phyloP scores from a whole-genome alignment of 2,888 invertebrate genomes.

The Amphimallon solstitiale region DNA sequence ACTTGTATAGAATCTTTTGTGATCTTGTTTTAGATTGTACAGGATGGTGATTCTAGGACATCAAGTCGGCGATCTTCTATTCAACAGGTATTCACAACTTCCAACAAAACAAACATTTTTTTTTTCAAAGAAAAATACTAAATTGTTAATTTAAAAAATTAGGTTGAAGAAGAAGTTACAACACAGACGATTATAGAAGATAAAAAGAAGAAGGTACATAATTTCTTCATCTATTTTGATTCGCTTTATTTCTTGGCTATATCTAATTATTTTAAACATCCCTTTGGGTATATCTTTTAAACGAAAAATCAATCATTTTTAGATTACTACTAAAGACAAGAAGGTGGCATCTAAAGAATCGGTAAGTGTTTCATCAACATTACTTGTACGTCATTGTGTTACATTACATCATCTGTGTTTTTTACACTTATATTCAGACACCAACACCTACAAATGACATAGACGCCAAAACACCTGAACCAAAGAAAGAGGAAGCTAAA shows the following conservation, averaged over 20 bases:
- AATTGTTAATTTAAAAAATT: constrained; percentile 36
- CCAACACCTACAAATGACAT: constrained; percentile 50
- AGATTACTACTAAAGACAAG: constrained; percentile 51
- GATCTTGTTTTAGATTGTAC: constrained; percentile 50
- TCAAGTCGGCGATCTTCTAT: constrained; percentile 60
- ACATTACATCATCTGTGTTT: neutral
- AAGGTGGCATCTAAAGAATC: constrained; percentile 57
- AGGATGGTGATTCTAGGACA: constrained; percentile 59
- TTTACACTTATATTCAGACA: constrained; percentile 41
- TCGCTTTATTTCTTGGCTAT: constrained; percentile 6
- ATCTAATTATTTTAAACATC: constrained; percentile 3
- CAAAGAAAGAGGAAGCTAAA: constrained; percentile 52
- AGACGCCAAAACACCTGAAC: constrained; percentile 41
- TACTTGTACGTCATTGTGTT: neutral
- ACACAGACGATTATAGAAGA: constrained; percentile 64
- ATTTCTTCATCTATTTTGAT: constrained; percentile 24
- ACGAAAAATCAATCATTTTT: constrained; percentile 40
- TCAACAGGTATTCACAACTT: constrained; percentile 51
- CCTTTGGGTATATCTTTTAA: constrained; percentile 17
- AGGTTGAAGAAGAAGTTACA: constrained; percentile 63
- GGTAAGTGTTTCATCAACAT: constrained; percentile 53
- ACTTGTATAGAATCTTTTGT: neutral
- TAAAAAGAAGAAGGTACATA: constrained; percentile 58
- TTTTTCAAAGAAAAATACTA: neutral
- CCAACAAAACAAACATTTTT: too few species aligned